Evolutionary conservation across 2,888 invertebrate species (phyloP).

Genomic region (Gandaritis pyraliata): DNA sequence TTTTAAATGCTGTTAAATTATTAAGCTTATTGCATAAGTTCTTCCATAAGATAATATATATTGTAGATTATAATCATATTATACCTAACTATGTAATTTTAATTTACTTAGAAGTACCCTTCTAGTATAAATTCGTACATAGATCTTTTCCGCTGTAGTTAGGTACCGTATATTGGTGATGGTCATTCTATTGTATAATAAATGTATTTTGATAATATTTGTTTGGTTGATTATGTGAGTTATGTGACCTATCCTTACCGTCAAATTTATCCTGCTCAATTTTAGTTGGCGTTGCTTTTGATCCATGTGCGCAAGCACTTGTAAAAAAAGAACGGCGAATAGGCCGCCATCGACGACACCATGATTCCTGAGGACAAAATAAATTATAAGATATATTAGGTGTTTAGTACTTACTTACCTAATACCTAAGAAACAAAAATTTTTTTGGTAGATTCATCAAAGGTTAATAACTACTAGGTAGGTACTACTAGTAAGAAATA

Average conservation of each 20-base stretch:
- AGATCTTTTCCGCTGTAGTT: slow-evolving; percentile 56
- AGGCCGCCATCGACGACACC: slow-evolving; percentile 86
- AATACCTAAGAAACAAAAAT: too few species aligned
- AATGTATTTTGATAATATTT: slow-evolving; percentile 52
- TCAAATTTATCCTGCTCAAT: slow-evolving; percentile 74
- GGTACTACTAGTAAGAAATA: too few species aligned
- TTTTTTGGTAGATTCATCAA: too few species aligned
- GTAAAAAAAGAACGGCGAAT: slow-evolving; percentile 75
- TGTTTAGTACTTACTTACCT: too few species aligned
- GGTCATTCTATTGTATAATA: slow-evolving; percentile 74
- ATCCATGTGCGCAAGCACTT: slow-evolving; percentile 71
- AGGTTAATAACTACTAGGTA: too few species aligned
- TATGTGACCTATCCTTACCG: slow-evolving; percentile 75
- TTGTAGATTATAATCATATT: slow-evolving; percentile 54
- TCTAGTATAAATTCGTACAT: slow-evolving; percentile 46
- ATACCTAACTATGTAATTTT: slow-evolving; percentile 51
- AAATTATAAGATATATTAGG: neutral
- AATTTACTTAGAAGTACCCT: slow-evolving; percentile 41
- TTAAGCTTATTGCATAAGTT: slow-evolving; percentile 57
- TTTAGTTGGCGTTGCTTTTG: slow-evolving; percentile 71
- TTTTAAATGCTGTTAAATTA: slow-evolving; percentile 77
- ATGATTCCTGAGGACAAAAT: slow-evolving; percentile 82
- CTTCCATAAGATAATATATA: slow-evolving; percentile 53
- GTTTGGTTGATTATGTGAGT: slow-evolving; percentile 36
- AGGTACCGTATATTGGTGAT: slow-evolving; percentile 71